Evolutionary conservation across 1,140 invertebrate species (phyloP).

Genomic region (Rhynchophorus ferrugineus): DNA sequence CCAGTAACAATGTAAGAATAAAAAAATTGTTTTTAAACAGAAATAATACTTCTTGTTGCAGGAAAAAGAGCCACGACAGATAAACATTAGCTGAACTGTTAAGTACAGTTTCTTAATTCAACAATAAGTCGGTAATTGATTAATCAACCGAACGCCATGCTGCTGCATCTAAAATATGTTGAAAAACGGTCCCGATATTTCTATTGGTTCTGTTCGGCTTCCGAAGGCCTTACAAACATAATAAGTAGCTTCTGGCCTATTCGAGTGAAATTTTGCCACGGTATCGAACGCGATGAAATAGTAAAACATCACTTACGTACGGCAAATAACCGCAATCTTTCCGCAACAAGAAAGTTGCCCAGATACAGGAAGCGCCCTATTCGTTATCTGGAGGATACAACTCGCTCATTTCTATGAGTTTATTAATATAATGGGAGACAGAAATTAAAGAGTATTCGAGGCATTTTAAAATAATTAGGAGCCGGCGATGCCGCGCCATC

Average conservation of each 20-base stretch:
- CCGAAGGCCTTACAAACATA: slow-evolving; percentile 15
- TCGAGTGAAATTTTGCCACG: slow-evolving; percentile 17
- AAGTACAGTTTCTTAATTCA: too few species aligned
- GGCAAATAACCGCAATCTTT: slow-evolving; percentile 23
- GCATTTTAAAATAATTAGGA: slow-evolving; percentile 18
- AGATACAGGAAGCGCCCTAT: slow-evolving; percentile 15
- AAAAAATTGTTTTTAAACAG: too few species aligned
- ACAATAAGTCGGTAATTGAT: too few species aligned
- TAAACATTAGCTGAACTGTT: too few species aligned
- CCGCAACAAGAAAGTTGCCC: slow-evolving; percentile 17
- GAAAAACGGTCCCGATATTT: too few species aligned
- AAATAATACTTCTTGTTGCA: too few species aligned
- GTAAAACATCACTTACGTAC: slow-evolving; percentile 21
- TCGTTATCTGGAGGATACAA: slow-evolving; percentile 17
- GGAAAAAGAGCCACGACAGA: too few species aligned
- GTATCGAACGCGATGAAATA: slow-evolving; percentile 12
- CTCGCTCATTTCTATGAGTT: slow-evolving; percentile 14
- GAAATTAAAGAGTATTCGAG: slow-evolving; percentile 16
- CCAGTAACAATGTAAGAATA: too few species aligned
- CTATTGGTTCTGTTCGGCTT: background rate
- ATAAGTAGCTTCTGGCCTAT: slow-evolving; percentile 21
- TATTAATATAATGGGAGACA: slow-evolving; percentile 22
- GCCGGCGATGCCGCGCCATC: background rate
- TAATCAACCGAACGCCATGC: too few species aligned
- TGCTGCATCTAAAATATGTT: too few species aligned